Evolutionary conservation across 2,113 vertebrate genomes (phyloP).

Genomic region (Phrynosoma blainvillii): DNA sequence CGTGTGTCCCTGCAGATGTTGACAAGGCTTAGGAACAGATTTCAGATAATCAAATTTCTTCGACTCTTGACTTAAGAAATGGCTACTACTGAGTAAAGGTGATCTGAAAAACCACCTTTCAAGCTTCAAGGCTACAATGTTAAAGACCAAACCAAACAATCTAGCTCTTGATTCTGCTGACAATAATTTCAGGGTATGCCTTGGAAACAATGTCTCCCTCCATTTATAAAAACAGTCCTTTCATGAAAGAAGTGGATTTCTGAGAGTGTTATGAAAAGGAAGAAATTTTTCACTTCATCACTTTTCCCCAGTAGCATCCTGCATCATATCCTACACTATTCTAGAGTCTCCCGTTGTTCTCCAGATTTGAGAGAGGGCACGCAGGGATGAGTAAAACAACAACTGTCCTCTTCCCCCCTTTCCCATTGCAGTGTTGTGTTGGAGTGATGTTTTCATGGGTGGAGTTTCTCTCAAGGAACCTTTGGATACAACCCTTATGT

Average conservation of each 20-base stretch:
- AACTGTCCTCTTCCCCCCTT: background rate
- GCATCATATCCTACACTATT: background rate
- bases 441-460: background rate
- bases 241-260: background rate
- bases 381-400: background rate
- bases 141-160: background rate
- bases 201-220: background rate
- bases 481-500: background rate
- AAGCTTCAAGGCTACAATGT: background rate
- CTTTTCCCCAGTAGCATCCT: background rate
- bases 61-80: no score
- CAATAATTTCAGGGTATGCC: background rate
- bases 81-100: background rate
- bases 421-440: background rate
- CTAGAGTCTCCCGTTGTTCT: background rate
- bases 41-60: background rate
- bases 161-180: background rate
- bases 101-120: no score
- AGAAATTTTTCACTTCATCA: background rate
- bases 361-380: background rate
- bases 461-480: background rate
- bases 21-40: background rate
- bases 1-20: background rate
- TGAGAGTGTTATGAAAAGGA: background rate
- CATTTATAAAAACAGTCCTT: no score